These are phyloP conservation scores for Pangasius mekongensis DNA, from an alignment of 2,797 vertebrate species.

Conservation along the genomic window DNA sequence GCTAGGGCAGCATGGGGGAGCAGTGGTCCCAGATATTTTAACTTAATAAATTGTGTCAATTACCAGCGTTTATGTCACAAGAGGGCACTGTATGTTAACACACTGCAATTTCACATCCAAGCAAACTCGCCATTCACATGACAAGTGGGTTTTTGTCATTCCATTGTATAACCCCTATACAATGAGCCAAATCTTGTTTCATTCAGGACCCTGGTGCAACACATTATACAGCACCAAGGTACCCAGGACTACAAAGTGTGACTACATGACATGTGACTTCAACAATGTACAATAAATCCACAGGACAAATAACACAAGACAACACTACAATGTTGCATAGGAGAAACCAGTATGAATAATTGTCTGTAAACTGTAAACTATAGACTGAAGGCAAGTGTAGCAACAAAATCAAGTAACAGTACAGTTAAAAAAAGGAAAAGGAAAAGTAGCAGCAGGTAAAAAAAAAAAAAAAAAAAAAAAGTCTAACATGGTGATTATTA, in stretches of 20 bases:
- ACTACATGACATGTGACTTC: neutral
- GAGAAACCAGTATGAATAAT: neutral
- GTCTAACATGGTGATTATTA: neutral
- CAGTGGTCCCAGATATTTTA: neutral
- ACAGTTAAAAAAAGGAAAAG: neutral
- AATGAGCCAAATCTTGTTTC: neutral
- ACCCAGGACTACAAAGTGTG: neutral
- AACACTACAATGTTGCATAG: neutral
- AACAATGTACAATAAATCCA: neutral
- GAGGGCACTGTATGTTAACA: constrained; percentile 17
- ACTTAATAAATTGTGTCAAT: neutral
- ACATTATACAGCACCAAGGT: neutral
- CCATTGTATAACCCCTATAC: neutral
- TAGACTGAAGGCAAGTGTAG: neutral
- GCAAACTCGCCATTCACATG: neutral
- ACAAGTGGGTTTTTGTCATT: neutral
- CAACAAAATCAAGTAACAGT: neutral
- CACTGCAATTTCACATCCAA: neutral
- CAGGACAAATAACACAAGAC: neutral
- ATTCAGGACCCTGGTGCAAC: neutral
- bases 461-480: neutral
- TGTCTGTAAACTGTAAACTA: neutral
- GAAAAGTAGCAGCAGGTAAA: neutral
- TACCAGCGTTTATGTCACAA: neutral
- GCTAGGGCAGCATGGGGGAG: neutral